Evolutionary conservation across 2,888 invertebrate genomes (phyloP).

Genomic region (Callinectes sapidus): DNA sequence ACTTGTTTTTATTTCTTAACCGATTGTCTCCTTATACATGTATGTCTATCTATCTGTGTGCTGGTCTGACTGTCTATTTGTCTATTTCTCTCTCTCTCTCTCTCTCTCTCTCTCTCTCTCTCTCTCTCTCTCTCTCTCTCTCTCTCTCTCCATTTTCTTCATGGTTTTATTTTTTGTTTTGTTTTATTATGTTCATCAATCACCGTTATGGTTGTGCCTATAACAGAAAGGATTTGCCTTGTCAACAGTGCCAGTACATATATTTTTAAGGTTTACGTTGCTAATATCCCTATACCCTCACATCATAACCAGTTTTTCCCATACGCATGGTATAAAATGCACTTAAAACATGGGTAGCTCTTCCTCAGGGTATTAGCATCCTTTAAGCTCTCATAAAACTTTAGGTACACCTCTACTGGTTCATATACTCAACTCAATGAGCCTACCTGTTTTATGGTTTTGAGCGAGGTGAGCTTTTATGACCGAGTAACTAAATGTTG

Average conservation of each 20-base stretch:
- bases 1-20: neutral
- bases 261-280: too few relatives aligned
- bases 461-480: neutral
- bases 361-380: neutral
- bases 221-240: neutral
- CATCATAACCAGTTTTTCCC: too few relatives aligned
- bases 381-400: neutral
- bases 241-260: neutral
- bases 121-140: constrained; percentile 33
- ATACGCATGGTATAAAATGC: too few relatives aligned
- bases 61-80: neutral
- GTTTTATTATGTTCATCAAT: constrained; percentile 4
- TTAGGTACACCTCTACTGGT: neutral
- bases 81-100: constrained; percentile 25
- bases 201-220: neutral
- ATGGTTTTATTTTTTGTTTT: neutral
- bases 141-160: constrained; percentile 19
- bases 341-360: neutral
- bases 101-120: neutral
- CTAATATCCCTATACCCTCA: too few relatives aligned
- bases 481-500: neutral
- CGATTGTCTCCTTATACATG: neutral
- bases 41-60: neutral
- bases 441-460: neutral
- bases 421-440: neutral